phyloP scores from a whole-genome alignment of 1,140 invertebrate genomes.

The Hydropsyche tenuis region DNA sequence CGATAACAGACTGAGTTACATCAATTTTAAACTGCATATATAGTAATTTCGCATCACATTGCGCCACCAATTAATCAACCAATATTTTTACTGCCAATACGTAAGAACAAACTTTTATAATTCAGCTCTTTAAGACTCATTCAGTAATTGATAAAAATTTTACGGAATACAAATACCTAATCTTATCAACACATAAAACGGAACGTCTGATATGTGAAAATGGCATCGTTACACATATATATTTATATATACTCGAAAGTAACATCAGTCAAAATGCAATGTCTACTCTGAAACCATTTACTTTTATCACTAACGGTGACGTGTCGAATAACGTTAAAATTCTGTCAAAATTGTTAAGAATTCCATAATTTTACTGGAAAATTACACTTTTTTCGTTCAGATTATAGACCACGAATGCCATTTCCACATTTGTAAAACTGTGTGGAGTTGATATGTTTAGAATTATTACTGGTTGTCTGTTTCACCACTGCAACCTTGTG shows the following conservation, averaged over 20 bases:
- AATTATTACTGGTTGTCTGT: conserved; percentile 49
- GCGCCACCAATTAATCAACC: neutral
- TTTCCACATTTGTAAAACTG: conserved; percentile 40
- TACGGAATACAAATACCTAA: conserved; percentile 28
- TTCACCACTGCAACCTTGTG: conserved; percentile 49
- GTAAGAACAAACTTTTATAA: neutral
- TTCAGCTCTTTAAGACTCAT: conserved; percentile 7
- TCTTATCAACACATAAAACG: conserved; percentile 38
- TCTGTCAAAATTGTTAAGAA: neutral
- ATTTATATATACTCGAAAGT: too few relatives aligned
- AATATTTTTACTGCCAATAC: conserved; percentile 21
- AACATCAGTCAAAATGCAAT: neutral
- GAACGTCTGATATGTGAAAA: conserved; percentile 31
- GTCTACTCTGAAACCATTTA: too few relatives aligned
- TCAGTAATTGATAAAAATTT: conserved; percentile 22
- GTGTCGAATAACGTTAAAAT: neutral
- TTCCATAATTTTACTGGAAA: neutral
- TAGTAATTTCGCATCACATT: conserved; percentile 7
- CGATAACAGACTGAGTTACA: conserved; percentile 13
- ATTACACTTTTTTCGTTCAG: neutral
- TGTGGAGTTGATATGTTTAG: conserved; percentile 51
- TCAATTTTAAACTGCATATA: conserved; percentile 17
- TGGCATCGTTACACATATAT: conserved; percentile 18
- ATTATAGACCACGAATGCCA: conserved; percentile 36
- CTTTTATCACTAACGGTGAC: too few relatives aligned